These are phyloP conservation scores for Plectrocnemia conspersa DNA, from an alignment of 1,140 invertebrate species.

Conservation along the genomic window DNA sequence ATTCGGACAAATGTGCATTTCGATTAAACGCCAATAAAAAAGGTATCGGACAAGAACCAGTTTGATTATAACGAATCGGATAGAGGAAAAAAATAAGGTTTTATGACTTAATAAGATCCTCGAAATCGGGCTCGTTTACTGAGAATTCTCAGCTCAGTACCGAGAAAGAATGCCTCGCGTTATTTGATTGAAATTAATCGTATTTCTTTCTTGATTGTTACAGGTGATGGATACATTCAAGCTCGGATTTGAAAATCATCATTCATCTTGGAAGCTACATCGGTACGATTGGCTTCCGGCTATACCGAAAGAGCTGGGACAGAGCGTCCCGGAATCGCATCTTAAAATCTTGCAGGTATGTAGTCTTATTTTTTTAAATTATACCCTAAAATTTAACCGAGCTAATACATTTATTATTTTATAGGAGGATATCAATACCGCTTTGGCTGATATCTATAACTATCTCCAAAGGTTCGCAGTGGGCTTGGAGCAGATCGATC, in stretches of 20 bases:
- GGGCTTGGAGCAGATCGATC: slow-evolving; percentile 62
- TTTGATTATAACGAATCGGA: no score
- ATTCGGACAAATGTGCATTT: no score
- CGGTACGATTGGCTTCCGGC: slow-evolving; percentile 55
- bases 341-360: slow-evolving; percentile 48
- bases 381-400: slow-evolving; percentile 7
- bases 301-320: slow-evolving; percentile 52
- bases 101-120: no score
- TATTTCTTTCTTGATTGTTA: slow-evolving; percentile 39
- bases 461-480: slow-evolving; percentile 63
- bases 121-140: not conserved
- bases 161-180: no score
- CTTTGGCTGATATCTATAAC: slow-evolving; percentile 54
- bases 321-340: slow-evolving; percentile 42
- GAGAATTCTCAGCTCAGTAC: no score
- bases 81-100: no score
- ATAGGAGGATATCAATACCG: slow-evolving; percentile 50
- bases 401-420: slow-evolving; percentile 34
- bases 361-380: slow-evolving; percentile 20
- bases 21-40: no score
- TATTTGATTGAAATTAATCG: slow-evolving; percentile 19
- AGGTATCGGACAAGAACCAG: no score
- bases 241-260: slow-evolving; percentile 43
- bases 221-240: slow-evolving; percentile 54
- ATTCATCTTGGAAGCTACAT: slow-evolving; percentile 46